Percentiles rank a stretch among this genome's conserved stretches.
Conservation (phyloP, 2,888 invertebrate species). For the Escarpia spicata region DNA sequence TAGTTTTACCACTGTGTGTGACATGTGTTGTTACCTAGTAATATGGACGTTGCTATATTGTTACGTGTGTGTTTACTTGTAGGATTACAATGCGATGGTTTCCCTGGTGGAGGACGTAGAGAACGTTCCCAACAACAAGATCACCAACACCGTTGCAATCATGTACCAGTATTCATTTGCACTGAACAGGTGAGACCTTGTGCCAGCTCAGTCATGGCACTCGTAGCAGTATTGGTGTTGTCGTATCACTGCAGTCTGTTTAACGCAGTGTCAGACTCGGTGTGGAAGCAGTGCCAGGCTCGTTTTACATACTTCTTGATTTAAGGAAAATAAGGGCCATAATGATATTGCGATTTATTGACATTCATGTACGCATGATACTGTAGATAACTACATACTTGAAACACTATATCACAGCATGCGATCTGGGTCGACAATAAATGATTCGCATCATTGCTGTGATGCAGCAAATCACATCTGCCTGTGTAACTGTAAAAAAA, state of each 20-base stretch:
- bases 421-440: too few relatives aligned
- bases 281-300: not conserved
- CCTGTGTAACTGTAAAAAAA: too few relatives aligned
- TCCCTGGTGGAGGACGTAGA: constrained; percentile 92
- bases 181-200: constrained; percentile 78
- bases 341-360: too few relatives aligned
- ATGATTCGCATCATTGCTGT: too few relatives aligned
- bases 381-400: too few relatives aligned
- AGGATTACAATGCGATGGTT: constrained; percentile 97
- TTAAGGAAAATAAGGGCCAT: too few relatives aligned
- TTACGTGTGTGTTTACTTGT: not conserved
- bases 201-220: not conserved
- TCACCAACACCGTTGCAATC: constrained; percentile 83
- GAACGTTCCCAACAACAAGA: constrained; percentile 78
- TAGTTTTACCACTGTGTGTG: too few relatives aligned
- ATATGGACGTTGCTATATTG: not conserved
- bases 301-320: too few relatives aligned
- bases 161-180: constrained; percentile 96
- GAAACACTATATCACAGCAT: too few relatives aligned
- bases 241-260: not conserved
- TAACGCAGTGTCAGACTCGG: not conserved
- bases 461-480: too few relatives aligned
- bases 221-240: not conserved
- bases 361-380: too few relatives aligned
- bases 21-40: not conserved